Conservation (phyloP, 2,888 invertebrate species). For the Chrysina gloriosa region DNA sequence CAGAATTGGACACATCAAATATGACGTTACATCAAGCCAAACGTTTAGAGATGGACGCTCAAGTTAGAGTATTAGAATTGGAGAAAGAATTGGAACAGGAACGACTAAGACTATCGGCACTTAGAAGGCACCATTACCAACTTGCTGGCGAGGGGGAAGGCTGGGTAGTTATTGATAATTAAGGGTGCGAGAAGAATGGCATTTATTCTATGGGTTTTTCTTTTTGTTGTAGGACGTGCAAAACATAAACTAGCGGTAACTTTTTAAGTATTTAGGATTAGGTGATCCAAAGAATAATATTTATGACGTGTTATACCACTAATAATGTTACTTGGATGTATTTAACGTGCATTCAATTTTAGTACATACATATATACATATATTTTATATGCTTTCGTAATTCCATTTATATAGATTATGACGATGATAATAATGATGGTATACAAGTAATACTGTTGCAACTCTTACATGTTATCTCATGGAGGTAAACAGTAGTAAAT, state of each 20-base stretch:
- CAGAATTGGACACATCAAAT: slow-evolving; percentile 89
- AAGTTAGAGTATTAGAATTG: slow-evolving; percentile 92
- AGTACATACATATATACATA: slow-evolving; percentile 33
- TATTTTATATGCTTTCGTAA: slow-evolving; percentile 44
- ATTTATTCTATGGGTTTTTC: slow-evolving; percentile 15
- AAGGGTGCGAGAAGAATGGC: not conserved
- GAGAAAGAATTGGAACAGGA: slow-evolving; percentile 92
- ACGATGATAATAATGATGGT: slow-evolving; percentile 27
- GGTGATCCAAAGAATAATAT: slow-evolving; percentile 44
- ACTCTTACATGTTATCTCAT: slow-evolving; percentile 33
- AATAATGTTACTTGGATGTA: slow-evolving; percentile 43
- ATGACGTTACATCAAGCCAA: slow-evolving; percentile 95
- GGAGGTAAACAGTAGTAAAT: slow-evolving; percentile 17
- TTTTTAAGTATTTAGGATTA: slow-evolving; percentile 33
- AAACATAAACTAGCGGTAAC: slow-evolving; percentile 37
- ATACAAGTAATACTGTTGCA: slow-evolving; percentile 28
- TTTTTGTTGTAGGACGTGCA: slow-evolving; percentile 39
- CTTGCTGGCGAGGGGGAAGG: slow-evolving; percentile 76
- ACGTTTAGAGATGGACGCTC: slow-evolving; percentile 96
- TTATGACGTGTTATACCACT: slow-evolving; percentile 40
- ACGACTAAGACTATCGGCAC: slow-evolving; percentile 83
- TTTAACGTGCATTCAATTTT: slow-evolving; percentile 43
- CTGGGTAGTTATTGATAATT: slow-evolving; percentile 44
- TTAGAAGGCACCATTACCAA: slow-evolving; percentile 93
- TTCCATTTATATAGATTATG: slow-evolving; percentile 40